Evolutionary conservation across 1,140 invertebrate species (phyloP), one percentile per base, ranked within the genome.

Genomic region (Meloidogyne floridensis): DNA sequence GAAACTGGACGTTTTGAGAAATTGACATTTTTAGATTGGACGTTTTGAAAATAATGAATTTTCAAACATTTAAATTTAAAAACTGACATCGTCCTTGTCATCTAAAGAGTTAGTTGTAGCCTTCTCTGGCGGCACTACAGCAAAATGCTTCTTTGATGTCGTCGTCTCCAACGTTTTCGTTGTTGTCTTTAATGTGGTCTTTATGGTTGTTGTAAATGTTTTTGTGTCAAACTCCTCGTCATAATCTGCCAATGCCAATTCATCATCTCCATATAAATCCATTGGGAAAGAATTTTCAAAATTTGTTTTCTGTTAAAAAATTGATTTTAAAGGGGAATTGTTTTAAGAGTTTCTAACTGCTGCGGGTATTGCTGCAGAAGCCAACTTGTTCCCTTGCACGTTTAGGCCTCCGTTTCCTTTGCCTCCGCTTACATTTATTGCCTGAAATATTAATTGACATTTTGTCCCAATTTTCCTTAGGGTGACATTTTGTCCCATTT

Each of bases 71-170:
- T 32, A 18, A 15, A 20, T 18, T 78, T 73, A 42, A 15, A 47
- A 69, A 83, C 85, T 69, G 11, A 56, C 75, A 56, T 86, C 15
- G 65, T 80, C 86, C 18, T 59, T 84, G 11, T 75, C 84, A 20
- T 86, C 82, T 11, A 85, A 8, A 80, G 10, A 59, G 3, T 2
- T 18, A 15, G 32, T 11, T 43, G 20, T 15, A 53, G 42, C 32
- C 42, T 32, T 80, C 43, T 10, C 65, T 6, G 72, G 51, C 7
- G 51, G 43, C 0, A 65, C 59, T 13, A 65, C n/a, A 65, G 59
- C 59, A 56, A n/a, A 32, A 69, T 53, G 18, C n/a, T 69, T 79
- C 20, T 53, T 18, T 69, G 54, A 42, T 10, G n/a, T 78, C n/a
- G 77, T 51, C n/a, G 77, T 51, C n/a, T 32, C 51, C 15, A 69